Evolutionary conservation across 2,888 invertebrate species (phyloP), one percentile per base, ranked within the genome.

Genomic region (Myopa tessellatipennis): DNA sequence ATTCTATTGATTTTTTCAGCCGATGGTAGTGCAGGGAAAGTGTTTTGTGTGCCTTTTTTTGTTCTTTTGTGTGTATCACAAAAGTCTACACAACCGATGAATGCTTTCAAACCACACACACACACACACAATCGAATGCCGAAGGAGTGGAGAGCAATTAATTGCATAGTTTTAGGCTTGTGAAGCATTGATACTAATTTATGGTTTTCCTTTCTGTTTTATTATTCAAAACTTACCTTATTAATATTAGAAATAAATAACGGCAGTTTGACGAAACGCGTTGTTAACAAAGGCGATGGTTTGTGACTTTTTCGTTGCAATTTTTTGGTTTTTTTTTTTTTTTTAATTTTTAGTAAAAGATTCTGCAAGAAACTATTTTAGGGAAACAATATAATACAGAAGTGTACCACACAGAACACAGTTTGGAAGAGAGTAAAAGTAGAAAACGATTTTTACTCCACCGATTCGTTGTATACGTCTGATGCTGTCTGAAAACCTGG

Each of bases 401-500:
- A 45, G 6, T 45, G 45, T 4, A 45, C 45, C 45, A 4, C 45
- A 45, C 45, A 45, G 45, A 45, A 45, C 45, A 45, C 45, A 45
- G 45, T 45, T 8, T 45, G 45, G 45, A 45, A 45, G 10, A 45
- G 12, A 18, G 36, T n/a, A 6, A 63, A 63, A 63, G 18, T 18
- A 63, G 26, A 45, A 40, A 69, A 36, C 70, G 70, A 26, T 70
- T 70, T 69, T 36, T 50, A 40, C 34, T 52, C 12, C 10, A 55
- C 65, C 63, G 34, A 45, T 14, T 26, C 50, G n/a, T 50, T 65
- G 40, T 36, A 36, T 36, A 83, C 82, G 83, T 83, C 84, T 83
- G 83, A 82, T 82, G 82, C 83, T 80, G 83, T 86, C 86, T 82
- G 83, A 86, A 36, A 74, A 67, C 14, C 65, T 65, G 65, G 67